Base-by-base conservation (phyloP, 2,888 invertebrate genomes). In the Escarpia spicata region DNA sequence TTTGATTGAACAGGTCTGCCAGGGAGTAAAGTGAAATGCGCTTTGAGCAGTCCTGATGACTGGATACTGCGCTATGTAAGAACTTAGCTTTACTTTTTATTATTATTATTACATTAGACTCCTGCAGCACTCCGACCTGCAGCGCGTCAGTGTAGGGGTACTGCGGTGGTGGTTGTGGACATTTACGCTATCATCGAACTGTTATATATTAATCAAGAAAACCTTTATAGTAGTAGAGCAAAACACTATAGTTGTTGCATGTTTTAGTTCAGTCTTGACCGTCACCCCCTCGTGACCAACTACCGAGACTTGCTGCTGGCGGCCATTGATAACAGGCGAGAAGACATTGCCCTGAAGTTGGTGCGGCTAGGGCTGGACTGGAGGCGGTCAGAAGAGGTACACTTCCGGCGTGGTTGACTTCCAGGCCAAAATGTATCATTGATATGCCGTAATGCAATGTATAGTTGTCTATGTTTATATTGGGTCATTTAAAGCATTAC, bases 281-380 rank as follows among this genome's bases (percentile, higher is more conserved):
- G 91, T 6, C 4, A 92, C 43, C 95, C 95, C 19, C 90, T 96
- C 91, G 94, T 95, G 94, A 94, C 94, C 19, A 93, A 94, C 1
- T 96, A 94, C 93, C 93, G 94, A 91, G 96, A 96, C 93, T 93
- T 95, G 45, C 93, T 95, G 92, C 95, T 95, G 93, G 93, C 95
- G n/a, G 96, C 96, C 6, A 94, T 95, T 92, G 95, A 95, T 91
- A 94, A 95, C 90, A 94, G 94, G 2, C 95, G 95, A 93, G 94
- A 94, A 90, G 95, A 95, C 12, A 95, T 95, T 45, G 95, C 94
- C 10, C 92, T 94, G 90, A 94, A 94, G 92, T 93, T 95, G 92
- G 95, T 95, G 8, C 93, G 94, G 92, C 93, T 95, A 6, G 95
- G 95, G 19, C 93, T 95, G 90, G 95, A 95, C 92, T 94, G 95